A percentile compares a stretch with the other conserved stretches of the same genome.
These are phyloP conservation scores for Petrocephalus schoutedeni DNA, from an alignment of 2,797 vertebrate species.

Conservation along the genomic window DNA sequence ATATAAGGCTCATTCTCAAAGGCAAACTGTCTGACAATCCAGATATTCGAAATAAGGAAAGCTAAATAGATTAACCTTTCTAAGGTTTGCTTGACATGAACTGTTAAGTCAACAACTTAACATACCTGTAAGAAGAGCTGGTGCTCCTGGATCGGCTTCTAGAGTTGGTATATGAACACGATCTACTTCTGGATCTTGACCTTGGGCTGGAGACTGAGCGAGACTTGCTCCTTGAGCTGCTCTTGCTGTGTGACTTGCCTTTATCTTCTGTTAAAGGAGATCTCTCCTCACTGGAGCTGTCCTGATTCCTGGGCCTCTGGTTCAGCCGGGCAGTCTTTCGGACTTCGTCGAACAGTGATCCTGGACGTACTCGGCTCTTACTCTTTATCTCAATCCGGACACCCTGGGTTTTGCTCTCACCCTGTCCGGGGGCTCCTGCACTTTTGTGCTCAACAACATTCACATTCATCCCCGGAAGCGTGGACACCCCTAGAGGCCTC, in stretches of 20 bases:
- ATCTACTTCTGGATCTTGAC: slow-evolving; percentile 63
- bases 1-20: neutral
- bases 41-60: neutral
- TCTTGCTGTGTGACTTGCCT: slow-evolving; percentile 61
- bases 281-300: slow-evolving; percentile 88
- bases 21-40: neutral
- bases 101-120: neutral
- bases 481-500: slow-evolving; percentile 79
- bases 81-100: neutral
- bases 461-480: slow-evolving; percentile 42
- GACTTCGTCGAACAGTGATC: slow-evolving; percentile 94
- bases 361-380: slow-evolving; percentile 84
- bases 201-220: slow-evolving; percentile 74
- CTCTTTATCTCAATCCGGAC: slow-evolving; percentile 95
- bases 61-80: neutral
- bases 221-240: slow-evolving; percentile 73
- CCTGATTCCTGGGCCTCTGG: slow-evolving; percentile 86
- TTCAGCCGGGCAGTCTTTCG: slow-evolving; percentile 90
- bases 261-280: slow-evolving; percentile 67
- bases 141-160: slow-evolving; percentile 80
- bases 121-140: slow-evolving; percentile 82
- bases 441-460: slow-evolving; percentile 43
- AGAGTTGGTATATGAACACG: slow-evolving; percentile 77
- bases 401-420: slow-evolving; percentile 62
- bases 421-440: slow-evolving; percentile 44